Percentiles rank a stretch among this genome's conserved stretches.
phyloP scores from a whole-genome alignment of 1,140 invertebrate genomes.

The Lordiphosa stackelbergi region DNA sequence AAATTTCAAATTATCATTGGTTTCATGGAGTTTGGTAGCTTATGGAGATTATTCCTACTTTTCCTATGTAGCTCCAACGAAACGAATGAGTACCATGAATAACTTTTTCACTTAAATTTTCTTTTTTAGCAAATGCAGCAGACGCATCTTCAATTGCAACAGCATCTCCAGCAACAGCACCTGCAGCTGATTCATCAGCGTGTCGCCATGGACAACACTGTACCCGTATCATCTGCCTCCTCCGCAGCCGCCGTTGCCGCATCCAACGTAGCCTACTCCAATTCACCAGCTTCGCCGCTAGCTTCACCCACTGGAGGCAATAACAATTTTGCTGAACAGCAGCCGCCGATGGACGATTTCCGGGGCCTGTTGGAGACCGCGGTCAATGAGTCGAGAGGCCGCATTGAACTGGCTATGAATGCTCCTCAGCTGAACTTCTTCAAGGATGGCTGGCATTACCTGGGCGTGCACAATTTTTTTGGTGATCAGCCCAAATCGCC shows the following conservation, averaged over 20 bases:
- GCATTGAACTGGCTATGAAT: slow-evolving; percentile 43
- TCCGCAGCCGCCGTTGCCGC: slow-evolving; percentile 1
- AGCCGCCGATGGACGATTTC: slow-evolving; percentile 68
- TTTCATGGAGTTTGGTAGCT: too few relatives aligned
- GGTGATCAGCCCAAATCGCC: slow-evolving; percentile 76
- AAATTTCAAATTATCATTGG: too few relatives aligned
- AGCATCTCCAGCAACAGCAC: slow-evolving; percentile 53
- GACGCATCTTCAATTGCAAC: slow-evolving; percentile 51
- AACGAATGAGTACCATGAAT: too few relatives aligned
- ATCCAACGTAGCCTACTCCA: slow-evolving; percentile 44
- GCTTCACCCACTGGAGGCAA: slow-evolving; percentile 77
- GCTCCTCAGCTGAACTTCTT: slow-evolving; percentile 55
- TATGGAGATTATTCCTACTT: too few relatives aligned
- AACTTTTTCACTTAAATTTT: not conserved
- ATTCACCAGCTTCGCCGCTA: slow-evolving; percentile 69
- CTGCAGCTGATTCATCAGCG: slow-evolving; percentile 53
- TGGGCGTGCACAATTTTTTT: slow-evolving; percentile 66
- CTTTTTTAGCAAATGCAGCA: slow-evolving; percentile 43
- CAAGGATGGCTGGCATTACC: slow-evolving; percentile 66
- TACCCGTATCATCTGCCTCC: slow-evolving; percentile 12
- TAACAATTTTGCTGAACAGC: slow-evolving; percentile 75
- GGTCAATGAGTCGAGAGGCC: slow-evolving; percentile 45
- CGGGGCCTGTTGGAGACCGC: slow-evolving; percentile 55
- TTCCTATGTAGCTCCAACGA: too few relatives aligned
- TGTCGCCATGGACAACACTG: slow-evolving; percentile 35